Evolutionary conservation across 1,140 invertebrate genomes (phyloP).

Genomic region (Ridgeia piscesae): DNA sequence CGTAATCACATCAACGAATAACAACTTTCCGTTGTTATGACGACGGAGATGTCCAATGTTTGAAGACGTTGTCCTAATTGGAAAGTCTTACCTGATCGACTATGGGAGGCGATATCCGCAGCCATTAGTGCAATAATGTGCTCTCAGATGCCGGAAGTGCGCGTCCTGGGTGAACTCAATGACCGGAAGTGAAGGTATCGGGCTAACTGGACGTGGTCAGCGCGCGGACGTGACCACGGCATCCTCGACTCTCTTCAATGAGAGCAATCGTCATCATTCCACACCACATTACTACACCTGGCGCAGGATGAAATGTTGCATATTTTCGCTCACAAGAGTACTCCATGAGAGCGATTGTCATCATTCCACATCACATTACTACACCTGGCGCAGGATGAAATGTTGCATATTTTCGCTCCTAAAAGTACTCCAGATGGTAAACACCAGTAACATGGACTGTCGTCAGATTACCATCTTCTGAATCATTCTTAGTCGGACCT

Average conservation of each 20-base stretch:
- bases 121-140: neutral
- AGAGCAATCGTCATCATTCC: neutral
- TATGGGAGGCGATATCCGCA: neutral
- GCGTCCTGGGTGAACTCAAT: neutral
- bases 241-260: neutral
- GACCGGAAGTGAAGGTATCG: neutral
- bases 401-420: too few relatives aligned
- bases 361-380: too few relatives aligned
- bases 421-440: too few relatives aligned
- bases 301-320: too few relatives aligned
- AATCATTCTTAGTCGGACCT: too few relatives aligned
- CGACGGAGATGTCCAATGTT: neutral
- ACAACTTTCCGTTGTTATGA: neutral
- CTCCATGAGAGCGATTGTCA: too few relatives aligned
- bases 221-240: too few relatives aligned
- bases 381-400: too few relatives aligned
- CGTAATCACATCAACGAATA: neutral
- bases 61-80: neutral
- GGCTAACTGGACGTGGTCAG: neutral
- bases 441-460: too few relatives aligned
- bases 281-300: too few relatives aligned
- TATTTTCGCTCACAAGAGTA: too few relatives aligned
- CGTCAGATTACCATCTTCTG: too few relatives aligned
- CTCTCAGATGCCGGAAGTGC: neutral
- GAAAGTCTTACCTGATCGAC: neutral